These are phyloP conservation scores for Nomia melanderi DNA, from an alignment of 1,140 invertebrate genomes.

Conservation along the genomic window DNA sequence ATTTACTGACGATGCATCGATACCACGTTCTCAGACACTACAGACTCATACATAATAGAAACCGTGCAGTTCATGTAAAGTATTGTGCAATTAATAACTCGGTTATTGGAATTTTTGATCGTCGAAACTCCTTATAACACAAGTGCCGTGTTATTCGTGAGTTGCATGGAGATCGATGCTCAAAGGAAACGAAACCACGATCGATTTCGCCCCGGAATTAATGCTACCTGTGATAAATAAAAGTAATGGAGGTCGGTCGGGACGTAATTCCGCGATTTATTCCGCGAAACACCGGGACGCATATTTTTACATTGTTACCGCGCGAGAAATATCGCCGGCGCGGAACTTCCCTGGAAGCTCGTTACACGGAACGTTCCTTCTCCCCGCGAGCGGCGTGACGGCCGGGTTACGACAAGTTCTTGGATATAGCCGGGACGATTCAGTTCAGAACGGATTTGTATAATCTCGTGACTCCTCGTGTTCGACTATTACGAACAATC, in stretches of 20 bases:
- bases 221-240: constrained; percentile 36
- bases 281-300: constrained; percentile 17
- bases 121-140: too few species aligned
- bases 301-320: constrained; percentile 30
- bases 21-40: too few species aligned
- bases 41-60: too few species aligned
- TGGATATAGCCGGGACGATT: constrained; percentile 29
- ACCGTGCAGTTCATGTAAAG: too few species aligned
- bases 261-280: constrained; percentile 36
- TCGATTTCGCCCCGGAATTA: constrained; percentile 33
- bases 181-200: too few species aligned
- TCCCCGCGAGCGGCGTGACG: constrained; percentile 13
- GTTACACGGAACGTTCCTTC: constrained; percentile 1
- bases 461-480: constrained; percentile 25
- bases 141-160: too few species aligned
- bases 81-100: too few species aligned
- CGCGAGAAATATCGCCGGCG: constrained; percentile 5
- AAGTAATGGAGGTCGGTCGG: not conserved
- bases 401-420: constrained; percentile 27
- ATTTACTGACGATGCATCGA: too few species aligned
- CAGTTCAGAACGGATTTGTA: constrained; percentile 25
- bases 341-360: constrained; percentile 7
- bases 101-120: too few species aligned
- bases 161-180: too few species aligned
- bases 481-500: constrained; percentile 38